Percentiles rank a stretch among this genome's conserved stretches.
phyloP scores from a whole-genome alignment of 92 coral and sea anemone genomes.

The Blastomussa wellsi region DNA sequence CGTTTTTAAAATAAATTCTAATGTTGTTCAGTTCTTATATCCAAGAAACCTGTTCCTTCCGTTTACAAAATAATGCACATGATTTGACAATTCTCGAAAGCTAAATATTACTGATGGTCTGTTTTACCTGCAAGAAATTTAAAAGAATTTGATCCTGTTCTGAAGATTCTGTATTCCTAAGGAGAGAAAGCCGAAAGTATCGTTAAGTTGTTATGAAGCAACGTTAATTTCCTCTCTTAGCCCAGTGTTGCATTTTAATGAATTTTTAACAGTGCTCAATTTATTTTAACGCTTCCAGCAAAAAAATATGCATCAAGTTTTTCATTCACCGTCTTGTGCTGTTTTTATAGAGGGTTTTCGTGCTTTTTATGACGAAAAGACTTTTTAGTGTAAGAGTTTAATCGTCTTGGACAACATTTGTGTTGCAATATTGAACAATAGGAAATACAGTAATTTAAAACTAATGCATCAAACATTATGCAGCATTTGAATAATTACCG shows the following conservation, averaged over 20 bases:
- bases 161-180: not conserved
- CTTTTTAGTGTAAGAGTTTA: not conserved
- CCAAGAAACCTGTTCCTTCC: not conserved
- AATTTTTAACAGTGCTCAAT: not conserved
- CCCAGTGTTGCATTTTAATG: not conserved
- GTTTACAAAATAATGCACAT: not conserved
- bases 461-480: not conserved
- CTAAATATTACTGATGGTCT: not conserved
- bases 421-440: not conserved
- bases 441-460: not conserved
- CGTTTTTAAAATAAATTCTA: not conserved
- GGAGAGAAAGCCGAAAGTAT: not conserved
- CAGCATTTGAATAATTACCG: slow-evolving; percentile 4
- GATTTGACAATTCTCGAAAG: not conserved
- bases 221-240: not conserved
- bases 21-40: not conserved
- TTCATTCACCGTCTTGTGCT: not conserved
- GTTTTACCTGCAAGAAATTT: not conserved
- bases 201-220: not conserved
- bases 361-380: not conserved
- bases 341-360: not conserved
- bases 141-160: not conserved
- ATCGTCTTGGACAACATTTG: not conserved
- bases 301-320: not conserved
- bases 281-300: not conserved